phyloP scores from a whole-genome alignment of 2,113 vertebrate genomes.

The Phylloscopus trochilus region DNA sequence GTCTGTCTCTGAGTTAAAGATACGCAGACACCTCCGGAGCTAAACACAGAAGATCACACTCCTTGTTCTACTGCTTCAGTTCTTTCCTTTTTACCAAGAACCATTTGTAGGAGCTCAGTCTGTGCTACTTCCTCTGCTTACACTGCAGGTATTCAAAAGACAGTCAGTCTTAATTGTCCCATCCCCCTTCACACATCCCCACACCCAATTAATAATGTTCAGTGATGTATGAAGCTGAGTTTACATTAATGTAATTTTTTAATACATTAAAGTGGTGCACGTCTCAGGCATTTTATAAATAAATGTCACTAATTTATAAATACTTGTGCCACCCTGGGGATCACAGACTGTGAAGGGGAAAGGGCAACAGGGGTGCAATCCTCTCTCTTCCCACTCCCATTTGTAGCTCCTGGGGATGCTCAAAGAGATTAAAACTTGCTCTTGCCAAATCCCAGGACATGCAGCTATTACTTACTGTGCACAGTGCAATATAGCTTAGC shows the following conservation, averaged over 20 bases:
- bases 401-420: constrained; percentile 47
- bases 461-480: constrained; percentile 27
- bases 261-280: constrained; percentile 40
- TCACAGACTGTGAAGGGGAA: constrained; percentile 23
- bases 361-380: constrained; percentile 35
- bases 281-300: constrained; percentile 43
- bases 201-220: constrained; percentile 66
- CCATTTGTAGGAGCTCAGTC: not conserved
- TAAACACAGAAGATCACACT: not conserved
- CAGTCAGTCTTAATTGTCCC: constrained; percentile 52
- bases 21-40: not conserved
- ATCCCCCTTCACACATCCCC: constrained; percentile 46
- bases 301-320: constrained; percentile 59
- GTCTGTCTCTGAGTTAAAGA: constrained; percentile 15
- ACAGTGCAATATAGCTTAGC: not conserved
- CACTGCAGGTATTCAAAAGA: constrained; percentile 46
- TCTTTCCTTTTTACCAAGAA: constrained; percentile 16
- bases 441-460: constrained; percentile 37
- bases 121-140: constrained; percentile 54
- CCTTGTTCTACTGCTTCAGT: not conserved
- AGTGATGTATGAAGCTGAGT: constrained; percentile 57
- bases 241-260: constrained; percentile 53
- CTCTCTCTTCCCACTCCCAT: constrained; percentile 21
- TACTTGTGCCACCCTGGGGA: constrained; percentile 4
- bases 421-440: constrained; percentile 56